Base-by-base conservation (phyloP, 1,140 invertebrate genomes). In the Hypothenemus hampei region DNA sequence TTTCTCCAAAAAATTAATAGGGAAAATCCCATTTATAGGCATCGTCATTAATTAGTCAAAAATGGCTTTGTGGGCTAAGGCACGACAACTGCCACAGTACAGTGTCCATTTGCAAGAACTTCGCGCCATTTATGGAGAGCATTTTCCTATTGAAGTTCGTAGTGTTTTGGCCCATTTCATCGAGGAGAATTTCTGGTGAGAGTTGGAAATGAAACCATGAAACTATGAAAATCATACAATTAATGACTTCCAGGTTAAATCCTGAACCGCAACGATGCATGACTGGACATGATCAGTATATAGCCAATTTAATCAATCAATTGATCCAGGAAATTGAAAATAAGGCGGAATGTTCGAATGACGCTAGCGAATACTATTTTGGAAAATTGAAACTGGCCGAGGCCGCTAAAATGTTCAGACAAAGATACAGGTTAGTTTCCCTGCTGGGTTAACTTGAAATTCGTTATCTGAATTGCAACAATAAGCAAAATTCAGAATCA, bases 131-230 rank as follows among this genome's bases (percentile, higher is more conserved):
- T 93, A 93, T 71, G 84, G 83, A 3, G 84, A 91, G 36, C 81
- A 88, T 64, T 94, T 95, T 70, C 91, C 91, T 0, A 90, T 94
- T 21, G 91, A 94, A 77, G 91, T 95, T 0, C 76, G 92, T 3
- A 89, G 91, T 66, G 89, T 87, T 65, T 74, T 93, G 43, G 87
- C 90, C 0, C 74, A 80, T 60, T 95, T 89, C 88, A 89, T 95
- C 41, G 92, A 95, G 71, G 85, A 86, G 49, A 85, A 89, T 64
- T 82, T 88, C 69, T 89, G 87, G 87, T 89, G 74, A 76, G 78
- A 75, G 54, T 33, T n/a, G n/a, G n/a, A n/a, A n/a, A n/a, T 31
- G 40, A 16, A 8, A 20, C 8, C n/a, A n/a, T n/a, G n/a, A n/a
- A n/a, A n/a, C n/a, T n/a, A n/a, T n/a, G n/a, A n/a, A n/a, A n/a